phyloP scores from a whole-genome alignment of 2,888 invertebrate genomes.

The Epinotia bilunana region DNA sequence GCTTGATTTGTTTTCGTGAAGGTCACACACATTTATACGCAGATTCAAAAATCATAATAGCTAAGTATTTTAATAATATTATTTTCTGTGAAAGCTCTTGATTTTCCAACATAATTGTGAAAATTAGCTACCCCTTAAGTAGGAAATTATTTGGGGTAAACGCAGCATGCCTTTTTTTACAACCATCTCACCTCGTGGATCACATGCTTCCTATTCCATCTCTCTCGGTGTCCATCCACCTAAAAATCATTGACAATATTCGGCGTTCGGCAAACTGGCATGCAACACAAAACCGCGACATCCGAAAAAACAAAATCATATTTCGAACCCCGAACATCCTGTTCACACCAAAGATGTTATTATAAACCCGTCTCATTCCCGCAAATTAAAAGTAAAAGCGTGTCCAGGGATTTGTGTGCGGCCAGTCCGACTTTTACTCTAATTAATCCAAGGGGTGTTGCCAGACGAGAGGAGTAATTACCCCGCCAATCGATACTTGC shows the following conservation, averaged over 20 bases:
- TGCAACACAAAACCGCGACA: constrained; percentile 8
- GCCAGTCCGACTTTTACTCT: constrained; percentile 54
- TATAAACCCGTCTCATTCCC: constrained; percentile 32
- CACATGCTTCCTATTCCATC: too few relatives aligned
- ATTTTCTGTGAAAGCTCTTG: not conserved
- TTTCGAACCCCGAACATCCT: constrained; percentile 8
- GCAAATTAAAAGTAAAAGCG: constrained; percentile 45
- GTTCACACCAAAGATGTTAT: not conserved
- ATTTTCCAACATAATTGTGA: not conserved
- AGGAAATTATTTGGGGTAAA: too few relatives aligned
- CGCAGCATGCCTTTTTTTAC: too few relatives aligned
- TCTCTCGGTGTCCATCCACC: too few relatives aligned
- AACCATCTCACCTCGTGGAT: too few relatives aligned
- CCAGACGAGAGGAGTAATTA: constrained; percentile 56
- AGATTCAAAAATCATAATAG: not conserved
- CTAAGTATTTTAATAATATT: too few relatives aligned
- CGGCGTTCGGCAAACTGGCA: not conserved
- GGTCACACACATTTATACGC: not conserved
- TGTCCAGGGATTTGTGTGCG: constrained; percentile 50
- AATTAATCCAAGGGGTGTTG: constrained; percentile 57
- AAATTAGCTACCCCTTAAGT: too few relatives aligned
- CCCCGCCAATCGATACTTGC: constrained; percentile 48
- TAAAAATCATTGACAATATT: not conserved
- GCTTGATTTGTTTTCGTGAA: not conserved
- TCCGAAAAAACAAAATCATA: constrained; percentile 16